Conservation (phyloP, 2,888 invertebrate genomes). For the Lordiphosa fenestrarum region DNA sequence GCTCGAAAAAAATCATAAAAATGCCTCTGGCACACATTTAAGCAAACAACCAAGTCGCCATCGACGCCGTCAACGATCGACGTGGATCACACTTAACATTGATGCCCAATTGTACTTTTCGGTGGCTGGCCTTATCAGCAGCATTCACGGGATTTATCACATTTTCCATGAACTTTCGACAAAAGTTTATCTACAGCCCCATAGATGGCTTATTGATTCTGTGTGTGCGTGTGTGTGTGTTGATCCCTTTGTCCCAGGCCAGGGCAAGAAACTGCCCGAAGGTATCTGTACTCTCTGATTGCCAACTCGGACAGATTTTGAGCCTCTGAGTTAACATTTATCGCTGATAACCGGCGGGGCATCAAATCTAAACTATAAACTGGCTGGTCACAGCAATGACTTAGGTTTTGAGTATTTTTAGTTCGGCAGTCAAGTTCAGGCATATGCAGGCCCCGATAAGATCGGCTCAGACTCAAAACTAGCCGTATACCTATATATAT, state of each 20-base stretch:
- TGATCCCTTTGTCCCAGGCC: conserved; percentile 55
- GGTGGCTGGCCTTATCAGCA: conserved; percentile 49
- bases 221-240: conserved; percentile 32
- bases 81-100: neutral
- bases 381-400: conserved; percentile 18
- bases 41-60: conserved; percentile 44
- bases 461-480: too few relatives aligned
- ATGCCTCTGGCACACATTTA: conserved; percentile 39
- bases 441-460: neutral
- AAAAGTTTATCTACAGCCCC: conserved; percentile 75
- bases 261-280: conserved; percentile 10
- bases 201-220: conserved; percentile 41
- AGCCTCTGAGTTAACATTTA: conserved; percentile 42
- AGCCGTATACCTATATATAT: conserved; percentile 8
- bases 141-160: conserved; percentile 74
- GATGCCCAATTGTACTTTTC: conserved; percentile 39
- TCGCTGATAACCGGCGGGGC: conserved; percentile 41
- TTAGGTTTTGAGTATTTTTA: conserved; percentile 7
- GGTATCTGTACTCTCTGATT: conserved; percentile 24
- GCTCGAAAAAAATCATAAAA: conserved; percentile 25
- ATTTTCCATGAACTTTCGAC: conserved; percentile 78
- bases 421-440: too few relatives aligned
- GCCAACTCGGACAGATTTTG: conserved; percentile 16
- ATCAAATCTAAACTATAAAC: conserved; percentile 6
- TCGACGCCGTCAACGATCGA: neutral